These are phyloP conservation scores for Coreius guichenoti DNA, from an alignment of 2,797 vertebrate species.

Conservation along the genomic window DNA sequence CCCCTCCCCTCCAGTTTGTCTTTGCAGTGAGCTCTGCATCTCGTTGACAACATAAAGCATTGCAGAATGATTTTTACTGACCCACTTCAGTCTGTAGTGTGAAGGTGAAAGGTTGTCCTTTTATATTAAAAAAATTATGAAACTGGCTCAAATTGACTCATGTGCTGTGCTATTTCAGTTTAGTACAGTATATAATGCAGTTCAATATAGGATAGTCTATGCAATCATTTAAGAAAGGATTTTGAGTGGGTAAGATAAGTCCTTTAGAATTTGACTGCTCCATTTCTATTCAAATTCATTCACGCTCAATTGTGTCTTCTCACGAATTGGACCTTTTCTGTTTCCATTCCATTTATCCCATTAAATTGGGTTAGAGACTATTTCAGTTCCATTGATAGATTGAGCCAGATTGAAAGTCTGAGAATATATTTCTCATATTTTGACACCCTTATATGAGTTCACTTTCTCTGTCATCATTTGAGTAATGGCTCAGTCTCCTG, in stretches of 20 bases:
- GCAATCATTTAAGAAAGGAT: background rate
- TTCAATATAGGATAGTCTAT: background rate
- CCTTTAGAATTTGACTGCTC: slow-evolving; percentile 31
- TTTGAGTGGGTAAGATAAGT: slow-evolving; percentile 21
- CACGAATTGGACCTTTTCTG: slow-evolving; percentile 12
- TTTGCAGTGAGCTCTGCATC: background rate
- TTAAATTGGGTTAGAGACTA: slow-evolving; percentile 26
- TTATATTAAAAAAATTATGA: background rate
- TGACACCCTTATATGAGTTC: slow-evolving; percentile 17
- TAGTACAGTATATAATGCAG: background rate
- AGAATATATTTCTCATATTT: slow-evolving; percentile 28
- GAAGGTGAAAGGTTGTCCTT: background rate
- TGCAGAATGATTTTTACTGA: background rate
- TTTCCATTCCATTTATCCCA: slow-evolving; percentile 17
- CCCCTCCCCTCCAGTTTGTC: slow-evolving; percentile 8
- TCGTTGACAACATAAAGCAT: slow-evolving; percentile 6
- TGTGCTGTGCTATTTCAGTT: background rate
- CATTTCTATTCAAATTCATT: slow-evolving; percentile 32
- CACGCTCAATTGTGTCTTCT: slow-evolving; percentile 29
- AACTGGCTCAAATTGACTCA: background rate
- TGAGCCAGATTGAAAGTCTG: slow-evolving; percentile 27
- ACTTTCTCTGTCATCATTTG: slow-evolving; percentile 31
- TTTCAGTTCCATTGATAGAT: slow-evolving; percentile 10
- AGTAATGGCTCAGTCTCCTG: slow-evolving; percentile 27
- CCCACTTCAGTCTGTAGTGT: background rate